Evolutionary conservation across 2,888 invertebrate species (phyloP), one percentile per base, ranked within the genome.

Genomic region (Agonum fuliginosum): DNA sequence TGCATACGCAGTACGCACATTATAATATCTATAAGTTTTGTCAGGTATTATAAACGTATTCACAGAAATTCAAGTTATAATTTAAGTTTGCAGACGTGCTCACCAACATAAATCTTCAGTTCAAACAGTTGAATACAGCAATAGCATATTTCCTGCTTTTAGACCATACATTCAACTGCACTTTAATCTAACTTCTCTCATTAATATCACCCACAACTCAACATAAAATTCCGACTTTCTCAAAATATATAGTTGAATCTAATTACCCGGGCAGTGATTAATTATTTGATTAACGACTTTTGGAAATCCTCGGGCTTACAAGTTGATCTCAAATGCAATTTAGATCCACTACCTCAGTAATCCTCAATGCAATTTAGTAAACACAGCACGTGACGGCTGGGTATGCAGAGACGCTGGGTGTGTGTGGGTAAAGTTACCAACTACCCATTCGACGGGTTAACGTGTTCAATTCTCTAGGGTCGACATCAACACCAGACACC

Each of bases 201-300:
- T n/a, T n/a, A n/a, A n/a, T n/a, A n/a, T n/a, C n/a, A n/a, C n/a
- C n/a, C n/a, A n/a, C n/a, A n/a, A n/a, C n/a, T n/a, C n/a, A n/a
- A n/a, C n/a, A n/a, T n/a, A n/a, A n/a, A n/a, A n/a, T n/a, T n/a
- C n/a, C n/a, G n/a, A n/a, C n/a, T n/a, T n/a, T n/a, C 2, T 37
- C 1, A 10, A 37, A 37, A n/a, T 37, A 12, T 12, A 37, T 37
- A 12, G 12, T 20, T 5, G 48, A 54, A 24, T 54, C 12, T 4
- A 62, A 62, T 62, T 62, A 30, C 19, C 30, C 3, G 17, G 62
- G 34, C 62, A 62, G 62, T 62, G 62, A 62, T 62, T 62, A 62
- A 62, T 62, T 30, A 62, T 62, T 62, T 62, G 62, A 62, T 62
- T 62, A 62, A 62, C 30, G 62, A 62, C 34, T 62, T 62, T 62